A percentile compares a stretch with the other conserved stretches of the same genome.
phyloP scores from a whole-genome alignment of 2,888 invertebrate genomes.

The Trichopoda pennipes region DNA sequence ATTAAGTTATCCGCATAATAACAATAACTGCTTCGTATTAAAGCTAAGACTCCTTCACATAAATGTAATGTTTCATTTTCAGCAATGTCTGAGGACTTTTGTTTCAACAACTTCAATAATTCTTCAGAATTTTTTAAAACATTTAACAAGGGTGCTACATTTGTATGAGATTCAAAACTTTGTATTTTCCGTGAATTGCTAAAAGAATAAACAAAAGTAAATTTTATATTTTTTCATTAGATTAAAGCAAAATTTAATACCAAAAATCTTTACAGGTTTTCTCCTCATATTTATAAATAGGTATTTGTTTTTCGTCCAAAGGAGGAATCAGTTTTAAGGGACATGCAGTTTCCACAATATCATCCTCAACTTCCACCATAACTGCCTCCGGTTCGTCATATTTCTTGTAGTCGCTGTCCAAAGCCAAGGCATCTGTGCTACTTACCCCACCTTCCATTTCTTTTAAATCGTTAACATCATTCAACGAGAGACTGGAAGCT shows the following conservation, averaged over 20 bases:
- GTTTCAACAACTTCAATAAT: slow-evolving; percentile 71
- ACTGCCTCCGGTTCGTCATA: slow-evolving; percentile 85
- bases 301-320: slow-evolving; percentile 85
- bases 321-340: slow-evolving; percentile 86
- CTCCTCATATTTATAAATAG: slow-evolving; percentile 86
- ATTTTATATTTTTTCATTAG: not conserved
- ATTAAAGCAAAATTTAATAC: slow-evolving; percentile 75
- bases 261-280: slow-evolving; percentile 83
- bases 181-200: slow-evolving; percentile 78
- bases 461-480: slow-evolving; percentile 87
- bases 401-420: slow-evolving; percentile 77
- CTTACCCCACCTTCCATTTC: slow-evolving; percentile 79
- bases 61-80: slow-evolving; percentile 74
- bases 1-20: slow-evolving; percentile 76
- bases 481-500: slow-evolving; percentile 88
- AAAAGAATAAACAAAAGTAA: not conserved
- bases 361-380: slow-evolving; percentile 90
- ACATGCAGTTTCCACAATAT: slow-evolving; percentile 89
- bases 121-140: slow-evolving; percentile 77
- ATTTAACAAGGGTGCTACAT: slow-evolving; percentile 75
- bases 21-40: slow-evolving; percentile 76
- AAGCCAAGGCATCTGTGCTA: slow-evolving; percentile 74
- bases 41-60: slow-evolving; percentile 73
- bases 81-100: slow-evolving; percentile 73
- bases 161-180: slow-evolving; percentile 79